Evolutionary conservation across 2,113 vertebrate genomes (phyloP), one percentile per base, ranked within the genome.

Genomic region (Scopus umbretta): DNA sequence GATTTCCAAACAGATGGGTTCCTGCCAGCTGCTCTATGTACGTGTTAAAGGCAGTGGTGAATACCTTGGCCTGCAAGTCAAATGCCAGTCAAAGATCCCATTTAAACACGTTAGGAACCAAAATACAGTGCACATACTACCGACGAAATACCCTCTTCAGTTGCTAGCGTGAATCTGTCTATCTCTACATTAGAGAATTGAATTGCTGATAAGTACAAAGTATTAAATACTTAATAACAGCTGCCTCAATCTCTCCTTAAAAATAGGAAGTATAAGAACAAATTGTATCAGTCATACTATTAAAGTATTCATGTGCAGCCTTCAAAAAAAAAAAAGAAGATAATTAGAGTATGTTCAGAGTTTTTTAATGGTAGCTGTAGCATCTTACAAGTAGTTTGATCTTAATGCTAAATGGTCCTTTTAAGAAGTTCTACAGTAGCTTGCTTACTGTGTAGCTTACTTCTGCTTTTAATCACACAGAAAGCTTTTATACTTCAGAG

Each of bases 301-400:
- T 92, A 82, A 96, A 94, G 92, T 91, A 95, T 84, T 81, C 38
- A 90, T 85, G 12, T 45, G n/a, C 47, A 86, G 72, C 38, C 75
- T 94, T 86, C 23, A 78, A 40, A 82, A 68, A 50, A n/a, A 47
- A 47, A n/a, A n/a, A 49, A 62, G 50, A 61, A 56, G 4, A 9
- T 61, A 42, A 63, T 93, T 34, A 32, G 61, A 82, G 45, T 52
- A 34, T 20, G 47, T 67, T 94, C 66, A 29, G 27, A 49, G 34
- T 47, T 80, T 56, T 89, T 94, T 91, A 92, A 43, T 65, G 81
- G 53, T 68, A 82, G 63, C n/a, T 88, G 16, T 52, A 72, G 52
- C 52, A 65, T 88, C 83, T 81, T 72, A 47, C 16, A 81, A 65
- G 38, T 26, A 81, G 58, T 45, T 91, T 75, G 84, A 79, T 81